phyloP scores from a whole-genome alignment of 2,888 invertebrate genomes.

The Ypsolopha scabrella region DNA sequence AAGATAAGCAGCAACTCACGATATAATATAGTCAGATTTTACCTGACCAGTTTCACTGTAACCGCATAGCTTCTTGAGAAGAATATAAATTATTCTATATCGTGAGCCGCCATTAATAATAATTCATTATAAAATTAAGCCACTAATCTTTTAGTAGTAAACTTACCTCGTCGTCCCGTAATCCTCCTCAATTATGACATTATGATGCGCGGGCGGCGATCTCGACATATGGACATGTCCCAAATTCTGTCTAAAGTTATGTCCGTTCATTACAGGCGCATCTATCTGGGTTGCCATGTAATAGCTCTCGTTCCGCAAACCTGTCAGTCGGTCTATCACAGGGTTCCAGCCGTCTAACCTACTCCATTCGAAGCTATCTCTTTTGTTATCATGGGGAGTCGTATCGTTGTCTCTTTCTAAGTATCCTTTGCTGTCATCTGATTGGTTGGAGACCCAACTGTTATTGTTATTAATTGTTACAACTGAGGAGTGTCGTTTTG shows the following conservation, averaged over 20 bases:
- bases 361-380: slow-evolving; percentile 71
- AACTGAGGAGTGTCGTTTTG: slow-evolving; percentile 59
- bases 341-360: slow-evolving; percentile 84
- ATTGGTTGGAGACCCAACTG: slow-evolving; percentile 63
- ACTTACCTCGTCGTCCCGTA: slow-evolving; percentile 37
- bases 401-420: slow-evolving; percentile 58
- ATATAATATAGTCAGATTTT: too few relatives aligned
- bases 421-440: slow-evolving; percentile 62
- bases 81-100: too few relatives aligned
- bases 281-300: slow-evolving; percentile 83
- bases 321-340: slow-evolving; percentile 87
- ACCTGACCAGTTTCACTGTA: too few relatives aligned
- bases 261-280: slow-evolving; percentile 66
- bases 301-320: slow-evolving; percentile 91
- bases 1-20: too few relatives aligned
- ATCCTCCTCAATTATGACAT: slow-evolving; percentile 76
- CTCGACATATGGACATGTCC: slow-evolving; percentile 26
- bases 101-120: too few relatives aligned
- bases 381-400: slow-evolving; percentile 57
- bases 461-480: slow-evolving; percentile 62
- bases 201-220: slow-evolving; percentile 63
- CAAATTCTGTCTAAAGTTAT: slow-evolving; percentile 41
- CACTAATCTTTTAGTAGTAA: too few relatives aligned
- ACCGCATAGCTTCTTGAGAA: too few relatives aligned
- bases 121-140: too few relatives aligned